A percentile compares a stretch with the other conserved stretches of the same genome.
Conservation (phyloP, 2,797 vertebrate species). For the Malacoraja senta region DNA sequence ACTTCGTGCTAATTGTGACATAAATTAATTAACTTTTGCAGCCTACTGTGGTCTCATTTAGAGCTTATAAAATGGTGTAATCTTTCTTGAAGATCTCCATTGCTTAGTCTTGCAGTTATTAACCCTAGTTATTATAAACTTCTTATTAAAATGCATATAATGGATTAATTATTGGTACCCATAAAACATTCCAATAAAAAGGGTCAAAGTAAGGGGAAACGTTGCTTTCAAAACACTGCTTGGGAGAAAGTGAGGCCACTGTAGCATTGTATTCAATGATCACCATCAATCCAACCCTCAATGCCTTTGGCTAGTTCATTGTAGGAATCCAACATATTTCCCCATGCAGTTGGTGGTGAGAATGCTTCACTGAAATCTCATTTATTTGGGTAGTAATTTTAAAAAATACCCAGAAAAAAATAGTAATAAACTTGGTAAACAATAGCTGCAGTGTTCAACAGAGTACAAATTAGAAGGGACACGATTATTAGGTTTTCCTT, state of each 20-base stretch:
- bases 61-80: neutral
- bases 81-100: neutral
- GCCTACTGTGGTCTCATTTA: neutral
- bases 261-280: neutral
- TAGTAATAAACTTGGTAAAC: neutral
- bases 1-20: neutral
- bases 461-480: neutral
- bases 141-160: neutral
- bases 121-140: neutral
- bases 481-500: neutral
- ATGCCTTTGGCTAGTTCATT: neutral
- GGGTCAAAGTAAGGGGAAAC: neutral
- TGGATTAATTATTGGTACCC: slow-evolving; percentile 14
- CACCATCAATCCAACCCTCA: neutral
- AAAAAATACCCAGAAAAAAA: neutral
- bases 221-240: neutral
- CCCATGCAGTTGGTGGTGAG: neutral
- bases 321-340: neutral
- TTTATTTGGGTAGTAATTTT: neutral
- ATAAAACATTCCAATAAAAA: neutral
- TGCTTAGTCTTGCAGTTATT: neutral
- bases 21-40: neutral
- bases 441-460: neutral
- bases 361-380: neutral
- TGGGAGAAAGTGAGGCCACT: neutral